These are phyloP conservation scores for Magallana gigas DNA, from an alignment of 1,140 invertebrate species.

Conservation along the genomic window DNA sequence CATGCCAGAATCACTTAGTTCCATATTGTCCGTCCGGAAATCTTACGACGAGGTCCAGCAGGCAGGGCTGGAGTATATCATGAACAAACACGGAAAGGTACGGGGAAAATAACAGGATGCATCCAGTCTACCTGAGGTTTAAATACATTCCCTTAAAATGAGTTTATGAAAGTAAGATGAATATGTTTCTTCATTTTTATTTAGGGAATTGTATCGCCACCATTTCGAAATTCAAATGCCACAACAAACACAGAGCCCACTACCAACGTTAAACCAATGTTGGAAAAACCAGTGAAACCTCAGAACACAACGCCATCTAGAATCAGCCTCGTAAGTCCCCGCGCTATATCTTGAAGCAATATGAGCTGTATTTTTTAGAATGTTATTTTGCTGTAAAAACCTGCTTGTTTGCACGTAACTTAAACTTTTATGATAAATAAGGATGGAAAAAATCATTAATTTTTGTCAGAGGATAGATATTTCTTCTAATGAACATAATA, in stretches of 20 bases:
- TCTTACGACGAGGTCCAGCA: slow-evolving; percentile 14
- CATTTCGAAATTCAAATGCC: not conserved
- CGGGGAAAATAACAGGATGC: not conserved
- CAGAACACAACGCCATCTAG: not conserved
- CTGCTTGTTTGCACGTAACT: too few relatives aligned
- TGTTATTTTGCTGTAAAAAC: too few relatives aligned
- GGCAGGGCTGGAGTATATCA: not conserved
- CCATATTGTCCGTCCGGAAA: slow-evolving; percentile 4
- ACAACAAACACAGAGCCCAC: not conserved
- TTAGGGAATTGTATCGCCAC: not conserved
- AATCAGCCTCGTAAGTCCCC: slow-evolving; percentile 11
- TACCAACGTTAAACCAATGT: not conserved
- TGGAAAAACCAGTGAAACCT: not conserved
- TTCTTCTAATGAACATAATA: too few relatives aligned
- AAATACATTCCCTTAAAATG: not conserved
- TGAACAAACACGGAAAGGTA: slow-evolving; percentile 15
- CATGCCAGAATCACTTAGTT: slow-evolving; percentile 6
- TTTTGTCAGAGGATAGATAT: too few relatives aligned
- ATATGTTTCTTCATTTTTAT: not conserved
- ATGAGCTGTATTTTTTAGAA: too few relatives aligned
- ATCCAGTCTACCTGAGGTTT: too few relatives aligned
- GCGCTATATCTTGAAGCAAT: too few relatives aligned
- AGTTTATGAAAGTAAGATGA: not conserved
- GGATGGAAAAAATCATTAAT: too few relatives aligned
- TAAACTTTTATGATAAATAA: too few relatives aligned